Evolutionary conservation across 2,888 invertebrate genomes (phyloP).

Genomic region (Lottia gigantea): DNA sequence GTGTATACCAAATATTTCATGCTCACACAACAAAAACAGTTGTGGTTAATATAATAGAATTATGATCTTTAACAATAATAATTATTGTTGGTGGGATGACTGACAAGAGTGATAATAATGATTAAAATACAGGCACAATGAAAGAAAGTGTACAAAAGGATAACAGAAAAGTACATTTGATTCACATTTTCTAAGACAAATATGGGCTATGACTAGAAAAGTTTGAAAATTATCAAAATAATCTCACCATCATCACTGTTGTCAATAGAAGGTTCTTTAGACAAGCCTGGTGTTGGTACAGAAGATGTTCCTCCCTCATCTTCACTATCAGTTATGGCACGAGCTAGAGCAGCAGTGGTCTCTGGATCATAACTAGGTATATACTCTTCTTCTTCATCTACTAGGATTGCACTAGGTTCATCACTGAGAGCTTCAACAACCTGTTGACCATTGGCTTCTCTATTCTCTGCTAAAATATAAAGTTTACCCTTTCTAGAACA

Average conservation of each 20-base stretch:
- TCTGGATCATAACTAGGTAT: slow-evolving; percentile 36
- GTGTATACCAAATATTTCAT: too few relatives aligned
- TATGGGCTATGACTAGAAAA: neutral
- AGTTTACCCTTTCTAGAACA: too few relatives aligned
- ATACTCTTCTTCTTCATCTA: slow-evolving; percentile 24
- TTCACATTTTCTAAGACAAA: too few relatives aligned
- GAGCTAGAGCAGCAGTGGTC: slow-evolving; percentile 58
- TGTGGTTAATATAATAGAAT: too few relatives aligned
- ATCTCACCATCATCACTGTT: slow-evolving; percentile 51
- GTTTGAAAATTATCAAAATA: slow-evolving; percentile 3
- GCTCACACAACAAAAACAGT: too few relatives aligned
- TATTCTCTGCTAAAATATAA: too few relatives aligned
- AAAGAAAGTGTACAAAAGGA: too few relatives aligned
- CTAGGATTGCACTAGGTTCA: slow-evolving; percentile 21
- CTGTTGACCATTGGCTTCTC: neutral
- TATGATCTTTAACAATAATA: too few relatives aligned
- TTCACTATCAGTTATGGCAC: slow-evolving; percentile 62
- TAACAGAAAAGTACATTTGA: too few relatives aligned
- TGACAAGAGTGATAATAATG: too few relatives aligned
- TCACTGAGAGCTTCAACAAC: slow-evolving; percentile 23
- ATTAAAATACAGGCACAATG: neutral
- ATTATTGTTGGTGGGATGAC: too few relatives aligned
- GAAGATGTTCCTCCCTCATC: slow-evolving; percentile 54
- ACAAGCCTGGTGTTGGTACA: slow-evolving; percentile 44
- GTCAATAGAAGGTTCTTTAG: slow-evolving; percentile 52